These are phyloP conservation scores for Trigoniulus corallinus DNA, from an alignment of 1,140 invertebrate species.

Conservation along the genomic window DNA sequence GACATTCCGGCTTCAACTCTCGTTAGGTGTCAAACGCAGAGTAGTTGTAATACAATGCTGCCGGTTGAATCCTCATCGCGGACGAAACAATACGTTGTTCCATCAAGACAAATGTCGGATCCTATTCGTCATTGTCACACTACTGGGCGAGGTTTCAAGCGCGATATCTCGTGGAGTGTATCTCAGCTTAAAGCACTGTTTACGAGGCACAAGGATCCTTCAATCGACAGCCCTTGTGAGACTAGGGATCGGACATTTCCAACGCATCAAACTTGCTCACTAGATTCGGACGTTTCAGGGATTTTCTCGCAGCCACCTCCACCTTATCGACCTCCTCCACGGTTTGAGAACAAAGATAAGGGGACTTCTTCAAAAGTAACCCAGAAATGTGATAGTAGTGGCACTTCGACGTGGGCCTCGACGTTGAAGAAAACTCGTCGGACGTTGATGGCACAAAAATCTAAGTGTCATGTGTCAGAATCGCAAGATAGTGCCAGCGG, in stretches of 20 bases:
- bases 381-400: too few relatives aligned
- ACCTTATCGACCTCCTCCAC: not conserved
- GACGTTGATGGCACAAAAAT: too few relatives aligned
- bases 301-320: not conserved
- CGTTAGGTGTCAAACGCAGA: not conserved
- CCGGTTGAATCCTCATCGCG: not conserved
- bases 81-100: not conserved
- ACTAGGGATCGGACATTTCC: not conserved
- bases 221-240: not conserved
- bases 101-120: not conserved
- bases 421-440: not conserved
- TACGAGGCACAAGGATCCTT: not conserved
- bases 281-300: not conserved
- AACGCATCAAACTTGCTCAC: not conserved
- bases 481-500: not conserved
- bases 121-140: too few relatives aligned
- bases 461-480: too few relatives aligned
- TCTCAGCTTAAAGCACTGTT: not conserved
- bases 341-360: too few relatives aligned
- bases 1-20: too few relatives aligned
- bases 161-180: not conserved
- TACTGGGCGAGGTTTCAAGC: not conserved
- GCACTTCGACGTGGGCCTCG: too few relatives aligned
- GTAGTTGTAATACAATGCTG: not conserved
- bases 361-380: too few relatives aligned